Conservation (phyloP, 2,113 vertebrate species). For the Cottus gobio region DNA sequence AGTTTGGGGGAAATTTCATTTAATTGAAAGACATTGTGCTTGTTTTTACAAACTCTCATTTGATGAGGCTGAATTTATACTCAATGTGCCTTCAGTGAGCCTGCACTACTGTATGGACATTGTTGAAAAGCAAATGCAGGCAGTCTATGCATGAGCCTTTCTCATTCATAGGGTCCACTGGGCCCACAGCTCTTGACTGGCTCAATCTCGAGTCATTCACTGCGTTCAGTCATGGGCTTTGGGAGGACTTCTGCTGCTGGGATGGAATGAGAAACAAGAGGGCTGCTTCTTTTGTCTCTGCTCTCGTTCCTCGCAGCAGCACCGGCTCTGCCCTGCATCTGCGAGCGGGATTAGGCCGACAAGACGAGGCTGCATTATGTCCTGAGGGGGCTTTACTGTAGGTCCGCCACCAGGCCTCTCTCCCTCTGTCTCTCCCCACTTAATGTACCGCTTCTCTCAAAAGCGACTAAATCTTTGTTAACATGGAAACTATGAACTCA, state of each 20-base stretch:
- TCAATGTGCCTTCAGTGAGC: background rate
- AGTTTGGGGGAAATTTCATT: background rate
- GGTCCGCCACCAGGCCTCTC: constrained; percentile 66
- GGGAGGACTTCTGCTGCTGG: constrained; percentile 65
- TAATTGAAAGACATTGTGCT: background rate
- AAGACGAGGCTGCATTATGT: constrained; percentile 88
- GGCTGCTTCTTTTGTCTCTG: constrained; percentile 69
- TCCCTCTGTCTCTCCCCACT: constrained; percentile 67
- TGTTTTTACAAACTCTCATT: background rate
- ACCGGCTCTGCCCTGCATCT: constrained; percentile 73
- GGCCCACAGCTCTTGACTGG: constrained; percentile 61
- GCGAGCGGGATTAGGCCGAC: constrained; percentile 88
- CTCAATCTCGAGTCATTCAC: constrained; percentile 54
- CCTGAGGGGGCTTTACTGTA: constrained; percentile 91
- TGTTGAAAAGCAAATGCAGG: constrained; percentile 35
- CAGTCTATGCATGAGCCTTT: constrained; percentile 41
- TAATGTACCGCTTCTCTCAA: constrained; percentile 88
- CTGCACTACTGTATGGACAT: background rate
- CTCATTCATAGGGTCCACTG: constrained; percentile 54
- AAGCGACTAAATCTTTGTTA: constrained; percentile 92
- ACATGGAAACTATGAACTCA: constrained; percentile 97
- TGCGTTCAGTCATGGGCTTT: constrained; percentile 44
- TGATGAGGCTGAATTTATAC: background rate
- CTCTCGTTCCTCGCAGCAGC: constrained; percentile 53
- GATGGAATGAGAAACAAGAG: constrained; percentile 64